Percentiles rank a stretch among this genome's conserved stretches.
These are phyloP conservation scores for Pituophis catenifer DNA, from an alignment of 2,113 vertebrate species.

Conservation along the genomic window DNA sequence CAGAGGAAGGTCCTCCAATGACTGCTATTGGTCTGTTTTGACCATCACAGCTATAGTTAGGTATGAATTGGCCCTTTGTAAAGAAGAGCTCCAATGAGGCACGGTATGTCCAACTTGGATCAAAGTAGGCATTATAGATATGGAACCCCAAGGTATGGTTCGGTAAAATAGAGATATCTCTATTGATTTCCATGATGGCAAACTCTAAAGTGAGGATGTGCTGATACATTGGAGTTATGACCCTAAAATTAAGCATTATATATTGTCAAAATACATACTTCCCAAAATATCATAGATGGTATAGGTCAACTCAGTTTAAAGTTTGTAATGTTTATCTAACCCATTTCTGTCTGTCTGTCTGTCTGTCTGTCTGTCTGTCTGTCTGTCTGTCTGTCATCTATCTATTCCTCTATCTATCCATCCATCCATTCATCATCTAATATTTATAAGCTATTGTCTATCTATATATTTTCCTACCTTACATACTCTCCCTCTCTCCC, in stretches of 20 bases:
- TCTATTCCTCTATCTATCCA: too few relatives aligned
- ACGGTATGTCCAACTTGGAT: neutral
- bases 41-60: neutral
- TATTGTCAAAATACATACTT: neutral
- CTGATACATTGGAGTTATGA: neutral
- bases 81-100: constrained; percentile 4
- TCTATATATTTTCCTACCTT: too few relatives aligned
- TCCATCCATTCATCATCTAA: too few relatives aligned
- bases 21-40: neutral
- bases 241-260: neutral
- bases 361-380: too few relatives aligned
- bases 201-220: neutral
- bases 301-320: too few relatives aligned
- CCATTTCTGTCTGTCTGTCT: too few relatives aligned
- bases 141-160: constrained; percentile 4
- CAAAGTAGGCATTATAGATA: neutral
- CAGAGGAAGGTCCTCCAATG: neutral
- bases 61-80: neutral
- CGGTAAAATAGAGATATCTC: neutral
- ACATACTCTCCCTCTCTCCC: too few relatives aligned
- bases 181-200: constrained; percentile 15
- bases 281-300: too few relatives aligned
- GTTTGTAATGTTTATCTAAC: too few relatives aligned
- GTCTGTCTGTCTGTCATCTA: too few relatives aligned
- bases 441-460: too few relatives aligned